Percentiles rank a stretch among this genome's conserved stretches.
These are phyloP conservation scores for Tortrix viridana DNA, from an alignment of 2,888 invertebrate genomes.

Conservation along the genomic window DNA sequence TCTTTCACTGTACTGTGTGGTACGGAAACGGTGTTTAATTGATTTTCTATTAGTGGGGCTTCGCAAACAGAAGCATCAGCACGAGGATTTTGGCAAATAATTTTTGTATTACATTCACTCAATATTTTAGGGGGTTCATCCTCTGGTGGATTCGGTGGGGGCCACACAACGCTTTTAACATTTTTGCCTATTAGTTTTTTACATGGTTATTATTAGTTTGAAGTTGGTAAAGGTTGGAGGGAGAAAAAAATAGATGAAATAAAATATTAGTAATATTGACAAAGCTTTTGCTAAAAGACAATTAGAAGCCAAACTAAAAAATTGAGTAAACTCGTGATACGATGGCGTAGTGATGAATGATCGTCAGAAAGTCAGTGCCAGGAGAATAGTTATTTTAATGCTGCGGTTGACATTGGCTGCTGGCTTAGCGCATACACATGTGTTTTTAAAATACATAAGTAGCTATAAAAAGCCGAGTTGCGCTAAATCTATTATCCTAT, in stretches of 20 bases:
- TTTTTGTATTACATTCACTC: constrained; percentile 49
- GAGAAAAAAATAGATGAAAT: constrained; percentile 71
- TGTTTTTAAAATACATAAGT: constrained; percentile 55
- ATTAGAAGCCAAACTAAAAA: constrained; percentile 43
- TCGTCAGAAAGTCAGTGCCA: constrained; percentile 59
- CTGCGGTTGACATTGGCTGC: constrained; percentile 62
- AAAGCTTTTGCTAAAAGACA: constrained; percentile 45
- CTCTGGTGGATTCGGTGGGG: constrained; percentile 76
- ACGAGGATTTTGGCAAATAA: constrained; percentile 44
- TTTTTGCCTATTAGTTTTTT: constrained; percentile 73
- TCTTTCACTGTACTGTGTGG: constrained; percentile 46
- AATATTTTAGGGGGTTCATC: constrained; percentile 63
- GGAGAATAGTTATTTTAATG: constrained; percentile 66
- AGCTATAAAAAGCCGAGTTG: constrained; percentile 71
- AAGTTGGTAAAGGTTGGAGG: constrained; percentile 58
- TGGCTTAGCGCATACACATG: constrained; percentile 66
- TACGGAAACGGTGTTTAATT: constrained; percentile 32
- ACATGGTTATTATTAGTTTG: constrained; percentile 52
- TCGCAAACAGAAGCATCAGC: constrained; percentile 47
- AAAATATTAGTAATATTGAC: constrained; percentile 68
- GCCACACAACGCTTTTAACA: constrained; percentile 82
- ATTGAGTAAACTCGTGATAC: constrained; percentile 49
- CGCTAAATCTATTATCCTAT: constrained; percentile 58
- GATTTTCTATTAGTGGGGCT: constrained; percentile 40
- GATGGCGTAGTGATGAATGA: constrained; percentile 56